Conservation (phyloP, 2,888 invertebrate species). For the Acanthopleura granulata region DNA sequence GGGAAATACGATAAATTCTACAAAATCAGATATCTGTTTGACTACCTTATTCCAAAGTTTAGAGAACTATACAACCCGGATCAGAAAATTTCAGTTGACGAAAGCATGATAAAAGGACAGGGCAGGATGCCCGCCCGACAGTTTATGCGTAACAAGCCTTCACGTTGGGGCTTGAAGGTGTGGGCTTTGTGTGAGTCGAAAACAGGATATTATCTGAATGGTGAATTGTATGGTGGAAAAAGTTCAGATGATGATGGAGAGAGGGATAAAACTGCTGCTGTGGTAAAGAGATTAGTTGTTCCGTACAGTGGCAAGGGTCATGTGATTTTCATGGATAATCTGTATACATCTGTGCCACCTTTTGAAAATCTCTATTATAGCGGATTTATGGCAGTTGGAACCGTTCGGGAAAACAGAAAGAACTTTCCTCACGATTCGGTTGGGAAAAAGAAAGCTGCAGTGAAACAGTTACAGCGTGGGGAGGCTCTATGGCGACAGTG, state of each 20-base stretch:
- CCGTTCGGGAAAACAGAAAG: conserved; percentile 18
- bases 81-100: conserved; percentile 13
- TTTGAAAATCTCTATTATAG: background rate
- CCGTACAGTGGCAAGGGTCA: background rate
- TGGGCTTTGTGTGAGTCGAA: conserved; percentile 20
- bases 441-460: conserved; percentile 6
- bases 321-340: conserved; percentile 13
- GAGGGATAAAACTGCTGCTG: background rate
- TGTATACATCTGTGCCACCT: background rate
- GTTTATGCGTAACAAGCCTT: conserved; percentile 24
- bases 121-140: conserved; percentile 19
- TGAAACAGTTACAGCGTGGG: conserved; percentile 7
- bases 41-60: background rate
- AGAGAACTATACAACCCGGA: background rate
- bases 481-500: background rate
- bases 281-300: background rate
- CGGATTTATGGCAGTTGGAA: conserved; percentile 1
- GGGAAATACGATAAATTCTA: conserved; percentile 20
- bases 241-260: background rate
- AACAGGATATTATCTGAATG: conserved; percentile 10
- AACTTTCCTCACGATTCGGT: background rate
- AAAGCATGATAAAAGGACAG: conserved; percentile 20
- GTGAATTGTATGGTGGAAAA: conserved; percentile 6
- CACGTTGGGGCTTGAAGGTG: conserved; percentile 29
- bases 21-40: conserved; percentile 14